Conservation (phyloP, 2,113 vertebrate species). For the Rattus rattus region DNA sequence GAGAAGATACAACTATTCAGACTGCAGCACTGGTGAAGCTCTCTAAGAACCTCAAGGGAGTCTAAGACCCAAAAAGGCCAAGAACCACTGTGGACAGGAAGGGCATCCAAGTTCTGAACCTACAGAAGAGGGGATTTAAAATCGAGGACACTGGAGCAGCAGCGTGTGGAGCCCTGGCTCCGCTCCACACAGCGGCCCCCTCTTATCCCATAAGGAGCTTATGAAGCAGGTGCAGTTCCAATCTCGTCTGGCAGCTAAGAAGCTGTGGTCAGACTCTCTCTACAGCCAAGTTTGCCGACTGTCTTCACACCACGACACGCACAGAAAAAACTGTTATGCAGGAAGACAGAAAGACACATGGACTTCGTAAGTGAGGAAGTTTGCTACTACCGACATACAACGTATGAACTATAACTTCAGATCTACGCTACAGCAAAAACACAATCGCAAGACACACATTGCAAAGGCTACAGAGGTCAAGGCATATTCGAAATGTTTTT, state of each 20-base stretch:
- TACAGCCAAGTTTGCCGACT: neutral
- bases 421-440: neutral
- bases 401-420: neutral
- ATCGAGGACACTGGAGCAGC: too few relatives aligned
- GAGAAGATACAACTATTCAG: neutral
- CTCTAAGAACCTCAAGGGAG: neutral
- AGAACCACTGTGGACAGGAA: neutral
- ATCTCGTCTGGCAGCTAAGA: neutral
- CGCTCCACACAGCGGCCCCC: rapidly evolving
- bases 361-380: neutral
- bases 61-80: neutral
- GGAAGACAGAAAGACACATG: neutral
- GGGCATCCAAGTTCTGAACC: neutral
- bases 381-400: neutral
- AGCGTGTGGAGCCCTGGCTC: neutral
- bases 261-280: neutral
- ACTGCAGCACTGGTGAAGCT: neutral
- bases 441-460: neutral
- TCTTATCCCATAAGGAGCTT: neutral
- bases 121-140: neutral
- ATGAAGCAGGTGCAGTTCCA: neutral
- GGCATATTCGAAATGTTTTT: neutral
- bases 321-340: neutral
- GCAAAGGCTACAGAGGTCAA: neutral
- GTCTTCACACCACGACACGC: neutral